A percentile compares a stretch with the other conserved stretches of the same genome.
phyloP scores from a whole-genome alignment of 2,113 vertebrate genomes.

The Muscicapa adusta region DNA sequence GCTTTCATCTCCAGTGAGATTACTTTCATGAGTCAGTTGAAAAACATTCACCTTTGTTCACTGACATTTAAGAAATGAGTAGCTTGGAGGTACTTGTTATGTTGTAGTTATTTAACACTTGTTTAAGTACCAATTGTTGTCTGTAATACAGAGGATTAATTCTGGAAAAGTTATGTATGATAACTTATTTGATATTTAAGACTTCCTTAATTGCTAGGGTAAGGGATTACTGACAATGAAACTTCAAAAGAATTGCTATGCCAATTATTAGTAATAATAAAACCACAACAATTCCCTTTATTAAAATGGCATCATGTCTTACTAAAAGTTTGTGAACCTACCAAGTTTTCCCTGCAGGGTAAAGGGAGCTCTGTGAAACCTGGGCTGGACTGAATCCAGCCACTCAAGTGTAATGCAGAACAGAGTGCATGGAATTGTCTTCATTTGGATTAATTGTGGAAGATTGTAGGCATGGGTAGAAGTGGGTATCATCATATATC shows the following conservation, averaged over 20 bases:
- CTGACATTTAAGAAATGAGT: not conserved
- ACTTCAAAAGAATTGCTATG: not conserved
- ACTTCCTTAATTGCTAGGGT: not conserved
- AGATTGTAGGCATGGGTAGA: not conserved
- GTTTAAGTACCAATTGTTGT: not conserved
- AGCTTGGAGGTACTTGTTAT: not conserved
- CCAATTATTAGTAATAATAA: not conserved
- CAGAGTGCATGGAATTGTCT: not conserved
- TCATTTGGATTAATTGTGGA: not conserved
- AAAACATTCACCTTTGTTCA: not conserved
- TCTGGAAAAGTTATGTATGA: not conserved
- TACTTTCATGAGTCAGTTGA: not conserved
- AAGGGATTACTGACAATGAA: not conserved
- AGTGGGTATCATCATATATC: not conserved
- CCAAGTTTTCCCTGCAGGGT: not conserved
- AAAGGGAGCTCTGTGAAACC: not conserved
- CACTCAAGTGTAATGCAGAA: not conserved
- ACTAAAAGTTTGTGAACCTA: not conserved
- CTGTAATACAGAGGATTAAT: not conserved
- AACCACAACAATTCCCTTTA: not conserved
- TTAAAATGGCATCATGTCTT: not conserved
- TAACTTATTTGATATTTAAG: not conserved
- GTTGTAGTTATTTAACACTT: not conserved
- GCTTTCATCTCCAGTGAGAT: not conserved
- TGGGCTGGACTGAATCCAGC: not conserved